A percentile compares a stretch with the other conserved stretches of the same genome.
Conservation (phyloP, 2,888 invertebrate genomes). For the Folsomia candida region DNA sequence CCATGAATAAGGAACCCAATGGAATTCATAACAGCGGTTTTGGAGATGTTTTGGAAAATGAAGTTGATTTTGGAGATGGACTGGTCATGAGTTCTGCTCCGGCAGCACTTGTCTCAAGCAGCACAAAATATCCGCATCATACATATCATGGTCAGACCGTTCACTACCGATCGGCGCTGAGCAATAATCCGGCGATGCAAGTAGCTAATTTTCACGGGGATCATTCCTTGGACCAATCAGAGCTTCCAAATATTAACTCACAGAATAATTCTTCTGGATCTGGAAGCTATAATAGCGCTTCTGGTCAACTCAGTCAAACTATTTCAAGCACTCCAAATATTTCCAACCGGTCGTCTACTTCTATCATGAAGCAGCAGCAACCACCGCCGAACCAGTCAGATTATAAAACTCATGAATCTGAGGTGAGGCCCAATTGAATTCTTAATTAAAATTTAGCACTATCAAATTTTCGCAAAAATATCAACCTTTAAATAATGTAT, state of each 20-base stretch:
- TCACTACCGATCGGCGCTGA: conserved; percentile 66
- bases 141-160: conserved; percentile 85
- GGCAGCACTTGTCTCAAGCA: conserved; percentile 37
- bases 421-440: conserved; percentile 52
- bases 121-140: conserved; percentile 62
- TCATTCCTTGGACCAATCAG: conserved; percentile 34
- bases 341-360: conserved; percentile 31
- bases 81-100: conserved; percentile 33
- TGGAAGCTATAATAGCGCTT: conserved; percentile 55
- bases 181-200: conserved; percentile 28
- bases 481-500: too few relatives aligned
- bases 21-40: conserved; percentile 48
- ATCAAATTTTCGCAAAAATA: neutral
- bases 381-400: conserved; percentile 57
- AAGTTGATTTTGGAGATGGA: conserved; percentile 45
- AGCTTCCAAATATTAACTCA: conserved; percentile 24
- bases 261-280: conserved; percentile 68
- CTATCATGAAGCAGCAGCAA: conserved; percentile 7
- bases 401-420: conserved; percentile 68
- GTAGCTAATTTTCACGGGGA: too few relatives aligned
- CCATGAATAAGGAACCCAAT: neutral
- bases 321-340: conserved; percentile 52
- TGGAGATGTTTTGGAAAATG: conserved; percentile 30
- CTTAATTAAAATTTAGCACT: neutral
- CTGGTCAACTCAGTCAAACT: conserved; percentile 32